Percentiles rank a stretch among this genome's conserved stretches.
Conservation (phyloP, 35 echinoderm and acorn worm genomes). For the Heliocidaris erythrogramma region DNA sequence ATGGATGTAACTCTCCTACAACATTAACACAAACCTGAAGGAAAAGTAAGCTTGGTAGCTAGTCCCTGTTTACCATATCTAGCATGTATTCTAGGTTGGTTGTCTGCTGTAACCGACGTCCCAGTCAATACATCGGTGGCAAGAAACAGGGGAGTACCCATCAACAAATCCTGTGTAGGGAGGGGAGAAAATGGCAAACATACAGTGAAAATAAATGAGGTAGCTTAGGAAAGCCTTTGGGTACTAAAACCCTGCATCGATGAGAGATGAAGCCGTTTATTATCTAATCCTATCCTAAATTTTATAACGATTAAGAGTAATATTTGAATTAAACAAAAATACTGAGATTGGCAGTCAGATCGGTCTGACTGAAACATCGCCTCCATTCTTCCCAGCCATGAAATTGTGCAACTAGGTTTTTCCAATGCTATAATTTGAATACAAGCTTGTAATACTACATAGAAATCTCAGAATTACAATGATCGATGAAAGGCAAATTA, state of each 20-base stretch:
- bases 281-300: too few relatives aligned
- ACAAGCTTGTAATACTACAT: too few relatives aligned
- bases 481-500: too few relatives aligned
- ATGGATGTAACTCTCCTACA: not conserved
- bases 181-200: not conserved
- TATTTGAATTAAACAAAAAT: too few relatives aligned
- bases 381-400: too few relatives aligned
- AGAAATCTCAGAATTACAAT: too few relatives aligned
- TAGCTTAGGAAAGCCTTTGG: not conserved
- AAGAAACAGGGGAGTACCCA: conserved; percentile 44
- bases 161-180: not conserved
- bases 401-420: too few relatives aligned
- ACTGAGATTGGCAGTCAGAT: too few relatives aligned
- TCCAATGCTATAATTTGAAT: too few relatives aligned
- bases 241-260: not conserved
- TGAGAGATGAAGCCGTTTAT: too few relatives aligned
- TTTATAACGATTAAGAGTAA: too few relatives aligned
- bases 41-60: conserved; percentile 53
- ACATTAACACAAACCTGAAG: conserved; percentile 34
- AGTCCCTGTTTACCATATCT: conserved; percentile 45
- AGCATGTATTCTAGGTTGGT: conserved; percentile 54
- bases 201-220: not conserved
- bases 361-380: too few relatives aligned
- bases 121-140: conserved; percentile 46
- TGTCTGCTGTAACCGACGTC: conserved; percentile 35